These are phyloP conservation scores for Brachionus plicatilis DNA, from an alignment of 1,140 invertebrate species.

Conservation along the genomic window DNA sequence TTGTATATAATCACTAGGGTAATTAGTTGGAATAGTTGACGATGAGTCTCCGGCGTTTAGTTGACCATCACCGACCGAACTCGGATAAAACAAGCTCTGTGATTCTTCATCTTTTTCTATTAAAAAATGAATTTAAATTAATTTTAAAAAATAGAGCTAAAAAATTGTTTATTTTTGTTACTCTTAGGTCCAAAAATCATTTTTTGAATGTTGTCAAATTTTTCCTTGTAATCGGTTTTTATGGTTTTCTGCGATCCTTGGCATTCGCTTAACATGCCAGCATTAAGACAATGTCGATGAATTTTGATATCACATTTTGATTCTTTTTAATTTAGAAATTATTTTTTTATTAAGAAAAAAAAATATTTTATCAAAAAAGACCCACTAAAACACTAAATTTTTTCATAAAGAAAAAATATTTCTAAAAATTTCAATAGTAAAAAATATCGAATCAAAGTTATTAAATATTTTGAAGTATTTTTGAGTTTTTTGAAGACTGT, in stretches of 20 bases:
- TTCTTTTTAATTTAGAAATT: not conserved
- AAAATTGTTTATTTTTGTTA: not conserved
- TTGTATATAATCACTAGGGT: slow-evolving; percentile 3
- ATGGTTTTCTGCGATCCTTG: slow-evolving; percentile 24
- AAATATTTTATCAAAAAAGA: not conserved
- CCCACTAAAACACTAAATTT: too few species aligned
- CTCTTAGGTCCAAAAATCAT: slow-evolving; percentile 18
- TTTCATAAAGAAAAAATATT: too few species aligned
- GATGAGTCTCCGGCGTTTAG: not conserved
- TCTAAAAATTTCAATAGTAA: too few species aligned
- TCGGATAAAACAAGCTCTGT: not conserved
- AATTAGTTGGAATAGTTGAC: not conserved
- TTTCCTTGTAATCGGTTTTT: slow-evolving; percentile 35
- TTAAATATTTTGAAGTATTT: too few species aligned
- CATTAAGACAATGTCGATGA: not conserved
- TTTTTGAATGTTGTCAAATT: slow-evolving; percentile 35
- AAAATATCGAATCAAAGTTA: too few species aligned
- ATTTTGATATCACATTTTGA: slow-evolving; percentile 34
- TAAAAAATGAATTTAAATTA: not conserved
- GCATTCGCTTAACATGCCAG: not conserved
- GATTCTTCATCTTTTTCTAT: slow-evolving; percentile 25
- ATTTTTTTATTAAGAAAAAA: not conserved
- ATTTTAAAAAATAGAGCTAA: too few species aligned
- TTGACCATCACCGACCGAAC: not conserved
- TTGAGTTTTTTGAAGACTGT: too few species aligned